Evolutionary conservation across 2,888 invertebrate genomes (phyloP), one percentile per base, ranked within the genome.

Genomic region (Philhelius pedissequus): DNA sequence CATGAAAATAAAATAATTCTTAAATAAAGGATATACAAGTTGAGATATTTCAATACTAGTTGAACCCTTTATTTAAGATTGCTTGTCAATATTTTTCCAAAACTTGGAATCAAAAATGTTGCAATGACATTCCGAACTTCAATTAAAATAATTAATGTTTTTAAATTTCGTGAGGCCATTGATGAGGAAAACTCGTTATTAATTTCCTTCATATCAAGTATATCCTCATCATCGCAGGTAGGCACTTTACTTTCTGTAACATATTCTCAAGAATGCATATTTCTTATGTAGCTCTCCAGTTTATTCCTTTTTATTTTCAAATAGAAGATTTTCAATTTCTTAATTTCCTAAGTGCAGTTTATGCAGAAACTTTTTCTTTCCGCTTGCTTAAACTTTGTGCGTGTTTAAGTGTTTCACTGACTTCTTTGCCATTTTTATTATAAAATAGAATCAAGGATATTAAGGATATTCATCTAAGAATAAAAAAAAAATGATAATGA

Each of bases 131-230:
- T 78, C 71, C 11, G 2, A 60, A 25, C 6, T 40, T 78, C 71
- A 82, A 78, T 82, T 73, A 82, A 82, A 82, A 78, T 82, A 82
- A 82, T 82, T 73, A 68, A 73, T 54, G 35, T 35, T 52, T 58
- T 38, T 45, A 58, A 43, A 50, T 54, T n/a, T n/a, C n/a, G n/a
- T n/a, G n/a, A n/a, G n/a, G n/a, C n/a, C n/a, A n/a, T n/a, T n/a
- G n/a, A n/a, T n/a, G n/a, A 70, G 48, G 18, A 40, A 73, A 50
- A 20, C 43, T 66, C 45, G 15, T 48, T 45, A 1, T 45, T 25
- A 13, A 11, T 60, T 50, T 20, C n/a, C 48, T 68, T 50, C 58
- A 62, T 62, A 43, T 62, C 43, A 43, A 62, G 60, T 25, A 25
- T 13, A 3, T 3, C 15, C 1, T 1, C 7, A 48, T 8, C 5